Conservation (phyloP, 1,140 invertebrate genomes). For the Aphidius ervi region DNA sequence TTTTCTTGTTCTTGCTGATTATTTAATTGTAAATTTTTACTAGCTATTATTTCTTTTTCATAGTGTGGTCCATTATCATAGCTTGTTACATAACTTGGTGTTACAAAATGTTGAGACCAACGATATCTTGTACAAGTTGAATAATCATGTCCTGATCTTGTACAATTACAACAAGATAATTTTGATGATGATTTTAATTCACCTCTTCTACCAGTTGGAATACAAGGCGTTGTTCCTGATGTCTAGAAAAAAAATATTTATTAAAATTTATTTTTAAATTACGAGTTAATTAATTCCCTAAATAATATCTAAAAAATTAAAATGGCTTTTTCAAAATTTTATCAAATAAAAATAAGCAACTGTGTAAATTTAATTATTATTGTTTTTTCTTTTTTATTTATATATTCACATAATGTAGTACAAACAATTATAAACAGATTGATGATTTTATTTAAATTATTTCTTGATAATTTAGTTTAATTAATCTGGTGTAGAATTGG, state of each 20-base stretch:
- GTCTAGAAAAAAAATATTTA: conserved; percentile 28
- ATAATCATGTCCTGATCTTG: conserved; percentile 56
- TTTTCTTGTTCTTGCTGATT: neutral
- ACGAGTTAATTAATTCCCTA: too few relatives aligned
- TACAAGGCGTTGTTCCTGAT: conserved; percentile 13
- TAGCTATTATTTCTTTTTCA: too few relatives aligned
- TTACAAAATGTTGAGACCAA: conserved; percentile 42
- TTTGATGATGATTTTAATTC: conserved; percentile 40
- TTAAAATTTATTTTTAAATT: neutral
- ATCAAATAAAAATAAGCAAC: neutral
- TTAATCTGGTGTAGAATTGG: too few relatives aligned
- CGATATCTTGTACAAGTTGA: conserved; percentile 34
- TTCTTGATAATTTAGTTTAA: too few relatives aligned
- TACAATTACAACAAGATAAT: conserved; percentile 62
- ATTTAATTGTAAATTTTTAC: neutral
- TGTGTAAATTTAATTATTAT: too few relatives aligned
- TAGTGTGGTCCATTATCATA: conserved; percentile 30
- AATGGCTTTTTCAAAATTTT: neutral
- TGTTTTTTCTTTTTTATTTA: too few relatives aligned
- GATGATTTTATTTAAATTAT: too few relatives aligned
- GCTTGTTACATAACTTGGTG: conserved; percentile 35
- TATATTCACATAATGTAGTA: too few relatives aligned
- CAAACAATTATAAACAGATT: too few relatives aligned
- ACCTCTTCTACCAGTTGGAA: conserved; percentile 24
- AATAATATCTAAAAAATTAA: neutral